Conservation (phyloP, 2,113 vertebrate genomes). For the Phylloscopus whistleri region DNA sequence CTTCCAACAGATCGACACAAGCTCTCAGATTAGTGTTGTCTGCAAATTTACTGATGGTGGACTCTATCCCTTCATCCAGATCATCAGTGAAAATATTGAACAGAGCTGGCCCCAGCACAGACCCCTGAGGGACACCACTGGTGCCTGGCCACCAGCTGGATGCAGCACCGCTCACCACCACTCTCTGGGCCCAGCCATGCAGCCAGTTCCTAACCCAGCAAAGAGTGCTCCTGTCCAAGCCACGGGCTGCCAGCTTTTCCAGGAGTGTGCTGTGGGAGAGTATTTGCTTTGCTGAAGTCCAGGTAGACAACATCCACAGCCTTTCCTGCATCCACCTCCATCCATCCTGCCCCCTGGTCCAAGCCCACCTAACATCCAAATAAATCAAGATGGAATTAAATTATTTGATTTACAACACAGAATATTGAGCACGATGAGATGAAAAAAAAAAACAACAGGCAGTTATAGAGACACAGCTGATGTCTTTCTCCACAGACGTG, state of each 20-base stretch:
- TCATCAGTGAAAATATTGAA: neutral
- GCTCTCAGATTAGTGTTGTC: fast-evolving
- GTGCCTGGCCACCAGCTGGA: too few species aligned
- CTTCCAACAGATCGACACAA: fast-evolving
- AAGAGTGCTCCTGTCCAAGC: neutral
- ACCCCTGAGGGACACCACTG: neutral
- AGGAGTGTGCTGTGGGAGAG: neutral
- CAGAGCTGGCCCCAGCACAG: neutral
- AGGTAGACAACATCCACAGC: neutral
- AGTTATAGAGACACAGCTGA: neutral
- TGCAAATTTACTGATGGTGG: neutral
- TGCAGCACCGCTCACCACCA: fast-evolving
- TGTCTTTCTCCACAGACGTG: neutral
- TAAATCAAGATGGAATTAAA: neutral
- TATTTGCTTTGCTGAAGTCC: neutral
- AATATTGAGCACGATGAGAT: neutral
- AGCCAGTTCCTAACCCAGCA: neutral
- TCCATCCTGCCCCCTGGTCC: neutral
- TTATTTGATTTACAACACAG: neutral
- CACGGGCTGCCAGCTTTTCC: neutral
- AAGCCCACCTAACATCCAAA: neutral
- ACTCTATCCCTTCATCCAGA: neutral
- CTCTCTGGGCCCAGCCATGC: neutral
- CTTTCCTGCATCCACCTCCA: too few species aligned
- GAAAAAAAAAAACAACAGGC: neutral